A percentile compares a stretch with the other conserved stretches of the same genome.
These are phyloP conservation scores for Chaetodon auriga DNA, from an alignment of 2,113 vertebrate genomes.

Conservation along the genomic window DNA sequence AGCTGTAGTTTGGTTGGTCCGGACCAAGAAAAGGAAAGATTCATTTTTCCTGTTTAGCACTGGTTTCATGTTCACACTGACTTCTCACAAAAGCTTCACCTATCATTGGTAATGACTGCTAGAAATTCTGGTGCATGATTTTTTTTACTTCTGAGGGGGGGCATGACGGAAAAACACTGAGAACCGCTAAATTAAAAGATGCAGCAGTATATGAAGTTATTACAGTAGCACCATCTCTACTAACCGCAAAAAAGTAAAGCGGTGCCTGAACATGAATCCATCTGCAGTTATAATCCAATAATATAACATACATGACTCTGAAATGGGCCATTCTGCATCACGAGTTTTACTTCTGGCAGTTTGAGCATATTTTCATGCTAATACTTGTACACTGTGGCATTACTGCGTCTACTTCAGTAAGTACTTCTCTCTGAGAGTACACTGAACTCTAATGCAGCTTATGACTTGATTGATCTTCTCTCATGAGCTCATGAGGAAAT, in stretches of 20 bases:
- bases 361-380: background rate
- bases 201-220: background rate
- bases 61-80: too few species aligned
- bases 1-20: too few species aligned
- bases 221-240: too few species aligned
- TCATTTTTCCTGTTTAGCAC: too few species aligned
- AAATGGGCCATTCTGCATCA: background rate
- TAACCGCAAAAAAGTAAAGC: too few species aligned
- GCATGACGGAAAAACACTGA: too few species aligned
- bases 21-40: too few species aligned
- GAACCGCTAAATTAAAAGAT: too few species aligned
- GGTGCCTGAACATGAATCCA: background rate
- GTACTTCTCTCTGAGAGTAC: background rate
- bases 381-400: background rate
- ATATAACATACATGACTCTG: background rate
- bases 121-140: too few species aligned
- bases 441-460: background rate
- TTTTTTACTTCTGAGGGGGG: too few species aligned
- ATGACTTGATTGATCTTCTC: background rate
- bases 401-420: background rate
- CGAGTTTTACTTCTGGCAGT: background rate
- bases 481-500: background rate
- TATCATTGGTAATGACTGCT: too few species aligned
- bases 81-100: too few species aligned
- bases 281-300: background rate